Conservation (phyloP, 2,888 invertebrate species). For the Drosophila lacicola region DNA sequence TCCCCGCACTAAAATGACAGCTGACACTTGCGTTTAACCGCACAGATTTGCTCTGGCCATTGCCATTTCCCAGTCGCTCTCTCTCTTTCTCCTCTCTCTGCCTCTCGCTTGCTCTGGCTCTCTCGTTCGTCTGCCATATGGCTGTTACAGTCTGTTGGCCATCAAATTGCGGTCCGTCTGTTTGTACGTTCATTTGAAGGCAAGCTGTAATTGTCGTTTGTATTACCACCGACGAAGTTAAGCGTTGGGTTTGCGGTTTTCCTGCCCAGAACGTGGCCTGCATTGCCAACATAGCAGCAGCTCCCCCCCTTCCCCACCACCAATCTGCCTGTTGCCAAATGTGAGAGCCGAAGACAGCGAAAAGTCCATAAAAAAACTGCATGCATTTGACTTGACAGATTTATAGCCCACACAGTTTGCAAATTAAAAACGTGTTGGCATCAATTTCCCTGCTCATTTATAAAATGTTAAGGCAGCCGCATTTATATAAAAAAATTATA, state of each 20-base stretch:
- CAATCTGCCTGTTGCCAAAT: slow-evolving; percentile 30
- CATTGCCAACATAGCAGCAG: slow-evolving; percentile 21
- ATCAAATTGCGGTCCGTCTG: slow-evolving; percentile 69
- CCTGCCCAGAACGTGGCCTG: slow-evolving; percentile 45
- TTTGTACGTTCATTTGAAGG: slow-evolving; percentile 67
- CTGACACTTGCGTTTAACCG: slow-evolving; percentile 80
- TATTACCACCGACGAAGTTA: slow-evolving; percentile 63
- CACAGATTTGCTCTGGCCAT: slow-evolving; percentile 72
- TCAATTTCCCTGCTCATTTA: slow-evolving; percentile 46
- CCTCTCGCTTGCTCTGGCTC: not conserved
- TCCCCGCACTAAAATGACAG: slow-evolving; percentile 73
- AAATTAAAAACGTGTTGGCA: slow-evolving; percentile 63
- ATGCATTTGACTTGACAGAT: slow-evolving; percentile 56
- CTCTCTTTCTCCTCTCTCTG: not conserved
- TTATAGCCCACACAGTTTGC: slow-evolving; percentile 49
- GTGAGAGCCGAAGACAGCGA: slow-evolving; percentile 43
- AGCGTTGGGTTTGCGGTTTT: slow-evolving; percentile 61
- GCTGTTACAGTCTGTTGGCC: slow-evolving; percentile 37
- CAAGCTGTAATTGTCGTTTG: slow-evolving; percentile 78
- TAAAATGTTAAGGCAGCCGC: slow-evolving; percentile 20
- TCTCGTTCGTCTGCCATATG: slow-evolving; percentile 3
- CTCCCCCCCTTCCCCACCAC: not conserved
- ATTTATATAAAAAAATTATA: not conserved
- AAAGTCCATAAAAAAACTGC: slow-evolving; percentile 45
- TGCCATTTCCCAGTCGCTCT: slow-evolving; percentile 14